These are phyloP conservation scores for Drosophila lacteicornis DNA, from an alignment of 1,140 invertebrate genomes.

Conservation along the genomic window DNA sequence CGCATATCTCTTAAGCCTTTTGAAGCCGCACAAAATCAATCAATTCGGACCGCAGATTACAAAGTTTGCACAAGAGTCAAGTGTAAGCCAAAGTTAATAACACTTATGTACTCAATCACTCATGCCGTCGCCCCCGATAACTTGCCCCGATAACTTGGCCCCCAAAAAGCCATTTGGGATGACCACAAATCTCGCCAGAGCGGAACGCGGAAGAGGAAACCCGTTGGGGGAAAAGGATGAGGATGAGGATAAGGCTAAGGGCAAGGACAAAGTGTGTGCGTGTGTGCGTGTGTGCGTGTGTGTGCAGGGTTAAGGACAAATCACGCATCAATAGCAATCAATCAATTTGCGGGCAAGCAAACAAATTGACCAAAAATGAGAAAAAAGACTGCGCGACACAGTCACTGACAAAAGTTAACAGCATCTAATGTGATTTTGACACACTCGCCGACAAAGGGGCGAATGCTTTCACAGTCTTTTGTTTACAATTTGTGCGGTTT, in stretches of 20 bases:
- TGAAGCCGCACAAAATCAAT: conserved; percentile 19
- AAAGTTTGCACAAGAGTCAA: conserved; percentile 67
- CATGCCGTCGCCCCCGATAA: neutral
- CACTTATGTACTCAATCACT: conserved; percentile 25
- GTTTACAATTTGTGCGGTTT: conserved; percentile 50
- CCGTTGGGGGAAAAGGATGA: neutral
- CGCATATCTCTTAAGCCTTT: conserved; percentile 4
- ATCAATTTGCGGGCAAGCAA: conserved; percentile 77
- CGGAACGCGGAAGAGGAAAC: conserved; percentile 1
- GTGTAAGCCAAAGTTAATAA: conserved; percentile 72
- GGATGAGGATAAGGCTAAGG: conserved; percentile 7
- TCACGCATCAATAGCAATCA: conserved; percentile 80
- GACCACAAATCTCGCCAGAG: conserved; percentile 46
- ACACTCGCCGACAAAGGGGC: conserved; percentile 44
- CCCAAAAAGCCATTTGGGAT: conserved; percentile 35
- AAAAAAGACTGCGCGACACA: conserved; percentile 20
- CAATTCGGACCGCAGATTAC: conserved; percentile 33
- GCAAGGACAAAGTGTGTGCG: conserved; percentile 21
- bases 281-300: conserved; percentile 25
- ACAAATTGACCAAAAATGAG: conserved; percentile 56
- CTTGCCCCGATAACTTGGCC: conserved; percentile 30
- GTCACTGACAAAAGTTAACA: conserved; percentile 69
- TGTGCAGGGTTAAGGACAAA: conserved; percentile 75
- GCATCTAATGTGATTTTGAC: conserved; percentile 82
- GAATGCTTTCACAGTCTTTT: conserved; percentile 41